These are phyloP conservation scores for Gyps fulvus DNA, from an alignment of 2,113 vertebrate species.

Conservation along the genomic window DNA sequence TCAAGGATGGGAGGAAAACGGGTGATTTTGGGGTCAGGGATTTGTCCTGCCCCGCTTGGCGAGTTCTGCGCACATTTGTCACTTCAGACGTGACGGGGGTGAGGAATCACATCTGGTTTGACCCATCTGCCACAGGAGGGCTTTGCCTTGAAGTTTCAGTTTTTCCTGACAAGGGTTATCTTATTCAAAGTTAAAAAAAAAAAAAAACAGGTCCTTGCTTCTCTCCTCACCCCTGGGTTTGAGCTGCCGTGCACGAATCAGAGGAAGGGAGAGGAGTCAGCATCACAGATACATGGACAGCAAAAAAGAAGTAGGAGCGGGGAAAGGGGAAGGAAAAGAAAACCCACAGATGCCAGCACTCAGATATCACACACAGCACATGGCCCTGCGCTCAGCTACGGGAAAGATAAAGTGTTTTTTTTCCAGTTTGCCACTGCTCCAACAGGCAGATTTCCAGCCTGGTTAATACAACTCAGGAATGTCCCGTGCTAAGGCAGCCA, in stretches of 20 bases:
- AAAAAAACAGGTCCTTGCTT: not conserved
- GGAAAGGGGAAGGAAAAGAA: not conserved
- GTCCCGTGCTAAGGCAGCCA: not conserved
- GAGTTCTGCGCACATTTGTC: not conserved
- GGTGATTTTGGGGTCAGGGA: not conserved
- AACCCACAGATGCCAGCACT: not conserved
- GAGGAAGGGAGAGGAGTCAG: not conserved
- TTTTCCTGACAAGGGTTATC: not conserved
- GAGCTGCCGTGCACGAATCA: not conserved
- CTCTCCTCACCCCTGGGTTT: not conserved
- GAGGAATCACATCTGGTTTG: not conserved
- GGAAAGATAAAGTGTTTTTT: slow-evolving; percentile 10
- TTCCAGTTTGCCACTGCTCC: not conserved
- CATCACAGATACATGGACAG: not conserved
- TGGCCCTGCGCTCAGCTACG: not conserved
- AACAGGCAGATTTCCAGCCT: not conserved
- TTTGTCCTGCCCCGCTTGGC: not conserved
- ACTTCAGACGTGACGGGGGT: rapidly evolving
- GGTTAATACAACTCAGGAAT: slow-evolving; percentile 25
- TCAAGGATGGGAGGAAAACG: not conserved
- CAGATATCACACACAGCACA: not conserved
- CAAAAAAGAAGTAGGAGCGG: not conserved
- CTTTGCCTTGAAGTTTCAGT: not conserved
- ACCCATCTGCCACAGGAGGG: not conserved
- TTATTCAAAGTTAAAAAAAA: not conserved